Conservation (phyloP, 1,140 invertebrate species). For the Bombus soroeensis region DNA sequence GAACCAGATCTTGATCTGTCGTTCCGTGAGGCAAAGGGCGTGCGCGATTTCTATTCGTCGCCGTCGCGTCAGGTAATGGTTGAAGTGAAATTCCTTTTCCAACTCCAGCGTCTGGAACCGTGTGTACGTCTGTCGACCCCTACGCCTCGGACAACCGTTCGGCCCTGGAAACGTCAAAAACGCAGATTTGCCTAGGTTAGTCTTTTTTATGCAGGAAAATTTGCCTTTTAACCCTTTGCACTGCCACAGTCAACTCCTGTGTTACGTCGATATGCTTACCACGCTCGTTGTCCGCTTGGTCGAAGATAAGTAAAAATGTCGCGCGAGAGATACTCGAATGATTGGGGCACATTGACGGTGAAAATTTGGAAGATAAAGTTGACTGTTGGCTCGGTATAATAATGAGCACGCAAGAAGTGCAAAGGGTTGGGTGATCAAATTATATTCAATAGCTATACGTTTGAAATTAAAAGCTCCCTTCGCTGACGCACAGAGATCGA, state of each 20-base stretch:
- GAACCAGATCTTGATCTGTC: conserved; percentile 99
- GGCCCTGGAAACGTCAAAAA: conserved; percentile 89
- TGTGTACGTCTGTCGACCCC: conserved; percentile 98
- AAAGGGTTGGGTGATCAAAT: conserved; percentile 34
- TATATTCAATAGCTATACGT: conserved; percentile 9
- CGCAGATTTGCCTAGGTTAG: conserved; percentile 55
- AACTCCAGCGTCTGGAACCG: conserved; percentile 96
- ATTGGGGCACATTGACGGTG: neutral
- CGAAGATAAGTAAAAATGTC: neutral
- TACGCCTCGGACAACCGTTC: conserved; percentile 96
- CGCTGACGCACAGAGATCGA: conserved; percentile 7
- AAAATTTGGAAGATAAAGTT: neutral
- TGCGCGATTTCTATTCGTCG: conserved; percentile 98
- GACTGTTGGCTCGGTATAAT: conserved; percentile 23
- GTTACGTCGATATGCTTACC: neutral
- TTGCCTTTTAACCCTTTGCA: conserved; percentile 33
- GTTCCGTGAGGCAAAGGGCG: conserved; percentile 96
- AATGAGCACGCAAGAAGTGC: conserved; percentile 27
- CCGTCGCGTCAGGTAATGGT: conserved; percentile 97
- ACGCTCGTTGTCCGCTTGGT: neutral
- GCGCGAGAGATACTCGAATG: neutral
- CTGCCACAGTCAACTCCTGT: conserved; percentile 25
- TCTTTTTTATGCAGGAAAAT: conserved; percentile 36
- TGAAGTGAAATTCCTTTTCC: conserved; percentile 99
- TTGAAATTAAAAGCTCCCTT: conserved; percentile 17